These are phyloP conservation scores for Origma solitaria DNA, from an alignment of 2,113 vertebrate genomes.

Conservation along the genomic window DNA sequence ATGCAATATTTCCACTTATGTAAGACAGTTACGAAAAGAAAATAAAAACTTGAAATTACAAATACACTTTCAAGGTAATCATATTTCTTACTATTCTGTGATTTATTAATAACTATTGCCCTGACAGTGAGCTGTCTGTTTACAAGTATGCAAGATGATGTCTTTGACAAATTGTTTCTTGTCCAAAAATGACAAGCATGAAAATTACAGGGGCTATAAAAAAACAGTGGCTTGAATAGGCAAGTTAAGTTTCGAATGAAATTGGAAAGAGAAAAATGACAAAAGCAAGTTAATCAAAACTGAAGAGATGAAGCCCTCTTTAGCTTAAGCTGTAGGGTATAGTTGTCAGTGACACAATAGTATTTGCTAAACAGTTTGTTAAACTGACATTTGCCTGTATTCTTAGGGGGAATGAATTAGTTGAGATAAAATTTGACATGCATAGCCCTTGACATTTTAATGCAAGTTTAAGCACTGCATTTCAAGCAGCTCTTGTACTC, in stretches of 20 bases:
- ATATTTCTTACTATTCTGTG: constrained; percentile 44
- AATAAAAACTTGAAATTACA: constrained; percentile 4
- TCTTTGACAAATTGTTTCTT: constrained; percentile 51
- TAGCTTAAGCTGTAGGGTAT: constrained; percentile 48
- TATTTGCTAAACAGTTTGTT: constrained; percentile 69
- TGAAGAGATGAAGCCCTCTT: constrained; percentile 14
- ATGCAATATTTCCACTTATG: neutral
- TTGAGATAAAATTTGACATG: constrained; percentile 60
- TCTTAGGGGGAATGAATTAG: constrained; percentile 62
- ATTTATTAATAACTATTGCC: constrained; percentile 52
- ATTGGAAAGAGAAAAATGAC: constrained; percentile 19
- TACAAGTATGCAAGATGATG: constrained; percentile 41
- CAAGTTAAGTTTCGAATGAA: constrained; percentile 48
- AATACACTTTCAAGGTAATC: neutral
- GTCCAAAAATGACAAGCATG: constrained; percentile 40
- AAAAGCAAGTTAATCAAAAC: constrained; percentile 32
- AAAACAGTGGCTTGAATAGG: constrained; percentile 26
- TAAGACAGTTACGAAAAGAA: neutral
- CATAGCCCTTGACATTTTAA: constrained; percentile 70
- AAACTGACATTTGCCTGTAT: constrained; percentile 64
- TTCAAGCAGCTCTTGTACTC: constrained; percentile 59
- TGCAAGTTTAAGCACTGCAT: constrained; percentile 63
- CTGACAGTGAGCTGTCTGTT: constrained; percentile 50
- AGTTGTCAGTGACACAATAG: constrained; percentile 52
- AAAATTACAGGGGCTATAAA: constrained; percentile 11